Evolutionary conservation across 2,888 invertebrate genomes (phyloP).

Genomic region (Isotomurus palustris): DNA sequence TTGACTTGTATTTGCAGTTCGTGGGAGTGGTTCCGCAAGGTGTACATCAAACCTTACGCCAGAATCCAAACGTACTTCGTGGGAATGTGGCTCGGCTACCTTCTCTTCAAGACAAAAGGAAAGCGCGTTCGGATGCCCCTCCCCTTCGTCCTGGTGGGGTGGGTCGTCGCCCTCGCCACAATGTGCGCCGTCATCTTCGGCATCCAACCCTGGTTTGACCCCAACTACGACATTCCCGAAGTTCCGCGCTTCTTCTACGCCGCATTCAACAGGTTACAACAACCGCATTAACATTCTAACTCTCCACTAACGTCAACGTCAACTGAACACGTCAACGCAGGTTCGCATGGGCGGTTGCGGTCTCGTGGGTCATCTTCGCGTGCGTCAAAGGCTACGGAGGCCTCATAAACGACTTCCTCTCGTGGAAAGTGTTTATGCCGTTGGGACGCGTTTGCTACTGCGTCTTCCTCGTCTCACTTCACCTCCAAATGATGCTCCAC

Average conservation of each 20-base stretch:
- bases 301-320: too few relatives aligned
- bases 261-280: constrained; percentile 28
- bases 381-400: constrained; percentile 46
- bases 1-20: constrained; percentile 11
- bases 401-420: constrained; percentile 39
- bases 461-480: constrained; percentile 39
- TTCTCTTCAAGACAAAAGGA: constrained; percentile 37
- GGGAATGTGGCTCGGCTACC: constrained; percentile 45
- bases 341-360: constrained; percentile 41
- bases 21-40: constrained; percentile 18
- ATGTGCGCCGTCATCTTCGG: constrained; percentile 28
- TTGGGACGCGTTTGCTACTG: constrained; percentile 38
- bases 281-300: too few relatives aligned
- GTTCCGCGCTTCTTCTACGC: constrained; percentile 31
- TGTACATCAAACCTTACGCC: constrained; percentile 44
- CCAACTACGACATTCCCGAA: constrained; percentile 19
- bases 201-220: constrained; percentile 36
- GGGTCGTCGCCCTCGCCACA: constrained; percentile 32
- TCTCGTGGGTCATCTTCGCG: constrained; percentile 47
- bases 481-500: constrained; percentile 37
- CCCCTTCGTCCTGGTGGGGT: constrained; percentile 10
- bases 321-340: constrained; percentile 32
- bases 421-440: constrained; percentile 43
- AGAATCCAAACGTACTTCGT: constrained; percentile 45
- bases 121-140: constrained; percentile 17